Base-by-base conservation (phyloP, 1,140 invertebrate species). In the Oryzaephilus surinamensis region DNA sequence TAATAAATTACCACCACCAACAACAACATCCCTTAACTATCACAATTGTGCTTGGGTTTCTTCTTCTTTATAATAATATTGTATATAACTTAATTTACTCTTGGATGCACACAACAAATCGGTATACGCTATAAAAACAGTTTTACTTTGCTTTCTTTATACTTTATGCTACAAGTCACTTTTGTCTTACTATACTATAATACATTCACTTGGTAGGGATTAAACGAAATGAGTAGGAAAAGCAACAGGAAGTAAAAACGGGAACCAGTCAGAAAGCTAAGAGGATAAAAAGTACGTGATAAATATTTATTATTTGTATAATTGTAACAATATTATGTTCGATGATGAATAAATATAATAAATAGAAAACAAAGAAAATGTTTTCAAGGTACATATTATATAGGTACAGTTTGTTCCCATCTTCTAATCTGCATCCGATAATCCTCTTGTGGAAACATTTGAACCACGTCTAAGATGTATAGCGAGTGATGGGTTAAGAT, bases 401-500 rank as follows among this genome's bases (percentile, higher is more conserved):
- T n/a, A n/a, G n/a, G n/a, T n/a, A n/a, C n/a, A 50, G 42, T 51
- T 41, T 39, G 34, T 30, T 42, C 43, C 41, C n/a, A n/a, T n/a
- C n/a, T n/a, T n/a, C n/a, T 39, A 38, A 54, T 54, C 46, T 58
- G 48, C 54, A 58, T 51, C 43, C 46, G 55, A 52, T 60, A 57
- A 58, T 58, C 54, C 54, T 38, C 55, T 58, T 60, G 52, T 42
- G 57, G 55, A 46, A 44, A 41, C 50, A 43, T 50, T 41, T 52
- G 46, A 51, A 54, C 52, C 52, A 42, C 52, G 39, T 44, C 50
- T 54, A 48, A 50, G 49, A 51, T 44, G 52, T 44, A 40, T 38
- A 44, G 42, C 46, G 51, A 48, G 46, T 41, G 40, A 38, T 40
- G 53, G 54, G 51, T 55, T 59, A 59, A 59, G 55, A 57, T 49